These are phyloP conservation scores for Parauchenoglanis punctatus DNA, from an alignment of 2,797 vertebrate species.

Conservation along the genomic window DNA sequence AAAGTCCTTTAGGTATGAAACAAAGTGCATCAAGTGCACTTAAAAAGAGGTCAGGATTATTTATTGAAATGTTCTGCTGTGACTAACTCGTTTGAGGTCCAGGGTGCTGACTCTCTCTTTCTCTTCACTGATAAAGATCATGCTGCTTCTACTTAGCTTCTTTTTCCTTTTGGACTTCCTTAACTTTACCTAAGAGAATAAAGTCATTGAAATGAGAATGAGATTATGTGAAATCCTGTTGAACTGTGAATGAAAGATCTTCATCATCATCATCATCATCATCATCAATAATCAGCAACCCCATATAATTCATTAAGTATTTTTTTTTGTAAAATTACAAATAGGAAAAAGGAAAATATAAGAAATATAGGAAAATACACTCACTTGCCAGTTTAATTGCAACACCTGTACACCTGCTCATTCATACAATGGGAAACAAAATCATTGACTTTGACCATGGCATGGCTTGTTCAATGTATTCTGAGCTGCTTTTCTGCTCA, in stretches of 20 bases:
- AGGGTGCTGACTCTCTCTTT: conserved; percentile 70
- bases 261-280: background rate
- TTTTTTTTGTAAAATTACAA: background rate
- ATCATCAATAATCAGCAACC: background rate
- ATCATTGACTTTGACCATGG: background rate
- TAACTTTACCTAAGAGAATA: conserved; percentile 75
- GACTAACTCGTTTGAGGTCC: conserved; percentile 75
- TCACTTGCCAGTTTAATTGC: background rate
- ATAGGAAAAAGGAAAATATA: background rate
- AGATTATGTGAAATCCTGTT: background rate
- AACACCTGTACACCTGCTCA: background rate
- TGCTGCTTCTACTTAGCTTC: conserved; percentile 85
- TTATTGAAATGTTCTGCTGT: background rate
- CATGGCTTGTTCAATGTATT: background rate
- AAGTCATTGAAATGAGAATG: background rate
- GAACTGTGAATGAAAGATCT: background rate
- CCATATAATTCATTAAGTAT: background rate
- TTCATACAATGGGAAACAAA: background rate
- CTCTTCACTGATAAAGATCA: conserved; percentile 86
- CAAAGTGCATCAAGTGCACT: no score
- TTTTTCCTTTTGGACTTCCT: conserved; percentile 89
- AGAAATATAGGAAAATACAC: background rate
- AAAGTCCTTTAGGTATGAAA: background rate
- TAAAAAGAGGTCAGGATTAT: background rate
- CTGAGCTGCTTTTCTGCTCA: background rate